Conservation (phyloP, 2,797 vertebrate genomes). For the Catharus ustulatus region DNA sequence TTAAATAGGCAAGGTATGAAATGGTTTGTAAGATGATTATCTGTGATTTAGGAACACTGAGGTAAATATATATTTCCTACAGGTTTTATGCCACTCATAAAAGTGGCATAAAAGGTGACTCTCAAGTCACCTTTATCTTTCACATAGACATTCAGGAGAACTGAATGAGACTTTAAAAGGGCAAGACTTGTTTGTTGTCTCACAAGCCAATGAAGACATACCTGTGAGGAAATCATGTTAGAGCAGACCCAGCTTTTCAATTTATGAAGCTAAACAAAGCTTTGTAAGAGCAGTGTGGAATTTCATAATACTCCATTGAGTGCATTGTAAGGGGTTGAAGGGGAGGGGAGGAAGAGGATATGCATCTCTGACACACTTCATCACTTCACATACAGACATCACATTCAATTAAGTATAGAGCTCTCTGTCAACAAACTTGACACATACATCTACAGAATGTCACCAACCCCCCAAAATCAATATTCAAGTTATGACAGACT, state of each 20-base stretch:
- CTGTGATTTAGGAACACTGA: background rate
- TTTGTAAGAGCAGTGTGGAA: conserved; percentile 20
- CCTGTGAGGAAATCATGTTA: background rate
- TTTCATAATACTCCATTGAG: conserved; percentile 35
- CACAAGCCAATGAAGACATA: background rate
- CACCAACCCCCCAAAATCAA: conserved; percentile 67
- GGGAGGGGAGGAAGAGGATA: conserved; percentile 10
- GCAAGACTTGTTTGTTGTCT: background rate
- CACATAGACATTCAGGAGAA: background rate
- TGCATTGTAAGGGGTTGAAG: background rate
- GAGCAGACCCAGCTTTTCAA: background rate
- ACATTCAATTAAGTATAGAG: conserved; percentile 75
- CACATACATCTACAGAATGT: conserved; percentile 68
- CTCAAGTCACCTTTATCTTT: background rate
- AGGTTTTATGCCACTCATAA: background rate
- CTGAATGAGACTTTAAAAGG: background rate
- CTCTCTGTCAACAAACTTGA: conserved; percentile 73
- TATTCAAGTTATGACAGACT: conserved; percentile 73
- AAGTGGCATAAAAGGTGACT: too few relatives aligned
- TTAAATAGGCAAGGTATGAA: background rate
- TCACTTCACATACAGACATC: conserved; percentile 59
- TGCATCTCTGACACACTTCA: conserved; percentile 61
- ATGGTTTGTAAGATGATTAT: background rate
- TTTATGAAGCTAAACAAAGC: conserved; percentile 50
- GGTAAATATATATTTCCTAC: background rate